Conservation (phyloP, 2,888 invertebrate species). For the Deilephila elpenor region DNA sequence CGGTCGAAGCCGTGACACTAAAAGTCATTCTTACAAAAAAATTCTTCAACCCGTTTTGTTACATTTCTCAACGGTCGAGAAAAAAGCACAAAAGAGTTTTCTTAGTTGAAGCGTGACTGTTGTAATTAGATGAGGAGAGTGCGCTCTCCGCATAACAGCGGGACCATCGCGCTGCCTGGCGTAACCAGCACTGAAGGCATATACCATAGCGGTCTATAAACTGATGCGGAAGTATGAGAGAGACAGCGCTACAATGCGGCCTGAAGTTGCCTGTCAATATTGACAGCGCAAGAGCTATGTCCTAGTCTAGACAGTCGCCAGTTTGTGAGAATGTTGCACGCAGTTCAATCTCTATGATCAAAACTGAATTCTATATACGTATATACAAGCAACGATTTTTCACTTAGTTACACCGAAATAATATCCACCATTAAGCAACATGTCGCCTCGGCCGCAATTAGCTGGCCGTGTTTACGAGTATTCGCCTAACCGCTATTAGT, state of each 20-base stretch:
- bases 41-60: conserved; percentile 72
- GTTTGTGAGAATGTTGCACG: too few relatives aligned
- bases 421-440: conserved; percentile 2
- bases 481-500: neutral
- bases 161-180: neutral
- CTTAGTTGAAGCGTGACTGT: conserved; percentile 82
- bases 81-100: conserved; percentile 81
- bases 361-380: too few relatives aligned
- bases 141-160: conserved; percentile 41
- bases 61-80: conserved; percentile 78
- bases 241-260: too few relatives aligned
- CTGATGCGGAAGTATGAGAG: too few relatives aligned
- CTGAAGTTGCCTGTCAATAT: too few relatives aligned
- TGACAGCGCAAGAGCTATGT: too few relatives aligned
- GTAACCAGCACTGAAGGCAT: too few relatives aligned
- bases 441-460: conserved; percentile 1
- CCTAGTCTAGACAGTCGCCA: too few relatives aligned
- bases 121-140: conserved; percentile 79
- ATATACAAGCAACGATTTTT: too few relatives aligned
- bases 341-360: too few relatives aligned
- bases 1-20: conserved; percentile 77
- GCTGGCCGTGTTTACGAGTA: conserved; percentile 9
- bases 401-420: neutral
- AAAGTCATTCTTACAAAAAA: conserved; percentile 79
- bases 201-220: too few relatives aligned